Base-by-base conservation (phyloP, 2,888 invertebrate genomes). In the Cheilosia pagana region DNA sequence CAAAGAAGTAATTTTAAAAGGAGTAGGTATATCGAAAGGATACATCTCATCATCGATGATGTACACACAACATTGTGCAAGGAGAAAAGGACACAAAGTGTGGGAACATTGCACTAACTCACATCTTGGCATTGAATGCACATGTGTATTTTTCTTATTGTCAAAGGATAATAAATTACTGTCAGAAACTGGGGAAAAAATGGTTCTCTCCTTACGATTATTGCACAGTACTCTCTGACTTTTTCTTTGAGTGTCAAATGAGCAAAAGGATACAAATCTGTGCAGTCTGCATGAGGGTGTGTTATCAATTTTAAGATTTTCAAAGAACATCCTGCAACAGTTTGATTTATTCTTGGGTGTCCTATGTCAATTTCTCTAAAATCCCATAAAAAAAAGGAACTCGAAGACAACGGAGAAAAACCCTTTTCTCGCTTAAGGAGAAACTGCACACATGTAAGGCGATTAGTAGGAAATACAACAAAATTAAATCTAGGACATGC, bases 81-180 rank as follows among this genome's bases (percentile, higher is more conserved):
- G 57, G 39, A 75, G 48, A 39, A 57, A 50, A 43, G 53, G 25
- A 43, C 59, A 70, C 55, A 72, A 71, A 75, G 70, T 81, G 83
- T 83, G 83, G 78, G 83, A 83, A 78, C 62, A 74, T 70, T 72
- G 45, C 72, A 74, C 45, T 43, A 72, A 50, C 67, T 70, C 57
- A 28, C 41, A 35, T 72, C 68, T 70, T 23, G 21, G 12, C 10
- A n/a, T 41, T 48, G 35, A 71, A 57, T 35, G 35, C 35, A 8
- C 67, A 67, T 83, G 79, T 78, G 78, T 62, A 78, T 79, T 75
- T 79, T 83, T 79, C 70, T 28, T 62, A 55, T 85, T 79, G 74
- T 79, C 65, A 71, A 76, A 65, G 71, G 65, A 76, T 71, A 79
- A 85, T 85, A 85, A 85, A 85, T 85, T 75, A 79, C 79, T 79